These are phyloP conservation scores for Condylura cristata DNA, from an alignment of 2,113 vertebrate species.

Conservation along the genomic window DNA sequence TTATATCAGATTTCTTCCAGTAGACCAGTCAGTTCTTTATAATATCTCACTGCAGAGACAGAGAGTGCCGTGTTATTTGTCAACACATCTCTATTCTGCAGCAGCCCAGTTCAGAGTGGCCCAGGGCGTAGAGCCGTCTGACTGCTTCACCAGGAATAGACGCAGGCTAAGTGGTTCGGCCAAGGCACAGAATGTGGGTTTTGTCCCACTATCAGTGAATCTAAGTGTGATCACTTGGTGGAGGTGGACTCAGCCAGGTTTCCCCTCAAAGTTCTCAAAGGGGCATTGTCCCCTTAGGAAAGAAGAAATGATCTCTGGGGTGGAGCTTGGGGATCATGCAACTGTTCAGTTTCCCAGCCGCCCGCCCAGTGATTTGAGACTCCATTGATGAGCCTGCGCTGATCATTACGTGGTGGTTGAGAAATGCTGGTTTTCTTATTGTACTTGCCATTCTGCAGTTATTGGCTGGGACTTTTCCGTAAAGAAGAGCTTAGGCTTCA, in stretches of 20 bases:
- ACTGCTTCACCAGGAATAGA: neutral
- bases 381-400: neutral
- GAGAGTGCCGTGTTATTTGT: neutral
- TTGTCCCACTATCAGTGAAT: neutral
- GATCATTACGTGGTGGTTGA: neutral
- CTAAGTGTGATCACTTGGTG: neutral
- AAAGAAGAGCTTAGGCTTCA: neutral
- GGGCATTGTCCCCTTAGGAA: neutral
- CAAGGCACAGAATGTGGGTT: neutral
- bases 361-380: neutral
- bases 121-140: neutral
- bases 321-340: neutral
- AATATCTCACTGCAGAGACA: neutral
- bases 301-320: neutral
- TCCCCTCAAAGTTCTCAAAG: neutral
- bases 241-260: neutral
- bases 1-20: neutral
- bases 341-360: neutral
- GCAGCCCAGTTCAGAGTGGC: neutral
- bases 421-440: neutral
- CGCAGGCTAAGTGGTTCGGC: neutral
- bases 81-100: neutral
- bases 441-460: neutral
- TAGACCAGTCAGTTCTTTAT: neutral
- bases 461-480: neutral